Base-by-base conservation (phyloP, 2,888 invertebrate species). In the Apeira syringaria region DNA sequence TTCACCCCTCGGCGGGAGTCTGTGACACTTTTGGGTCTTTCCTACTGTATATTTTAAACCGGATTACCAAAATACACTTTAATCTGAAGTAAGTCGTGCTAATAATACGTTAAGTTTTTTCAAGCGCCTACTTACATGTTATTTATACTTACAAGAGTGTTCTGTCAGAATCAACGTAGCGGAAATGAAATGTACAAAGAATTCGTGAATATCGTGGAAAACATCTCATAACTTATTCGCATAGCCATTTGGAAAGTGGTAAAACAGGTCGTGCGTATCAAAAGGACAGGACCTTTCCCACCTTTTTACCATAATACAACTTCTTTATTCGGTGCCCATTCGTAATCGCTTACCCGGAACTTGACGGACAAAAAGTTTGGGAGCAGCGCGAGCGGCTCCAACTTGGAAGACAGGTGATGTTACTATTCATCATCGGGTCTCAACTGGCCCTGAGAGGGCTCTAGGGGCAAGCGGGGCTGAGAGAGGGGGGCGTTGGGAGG, bases 341-440 rank as follows among this genome's bases (percentile, higher is more conserved):
- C 49, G 47, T 47, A 48, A 47, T 49, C 42, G 47, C 50, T 61
- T 42, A 45, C 36, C 53, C 51, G 49, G 42, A 56, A 64, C 56
- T 57, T 53, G 59, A 56, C 52, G 49, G 51, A 42, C 41, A 50
- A 45, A 52, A 49, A 49, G 46, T 51, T 48, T 46, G 47, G 24
- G 34, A 41, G 38, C 44, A 32, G 33, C 34, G 53, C 39, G 43
- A 32, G 33, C 34, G 53, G 42, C 41, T 47, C 46, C 49, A 7
- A 25, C 36, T 50, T 38, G 12, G 44, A 53, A 53, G 64, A 63
- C 68, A 61, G 61, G 61, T 61, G 64, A 62, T 56, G 59, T 57
- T 51, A 56, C 56, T 58, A 61, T 61, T 68, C 59, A 62, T 65
- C 62, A 62, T 53, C 51, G 39, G 47, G 42, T 41, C 38, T 20